phyloP scores from a whole-genome alignment of 2,888 invertebrate genomes.

The Portevinia maculata region DNA sequence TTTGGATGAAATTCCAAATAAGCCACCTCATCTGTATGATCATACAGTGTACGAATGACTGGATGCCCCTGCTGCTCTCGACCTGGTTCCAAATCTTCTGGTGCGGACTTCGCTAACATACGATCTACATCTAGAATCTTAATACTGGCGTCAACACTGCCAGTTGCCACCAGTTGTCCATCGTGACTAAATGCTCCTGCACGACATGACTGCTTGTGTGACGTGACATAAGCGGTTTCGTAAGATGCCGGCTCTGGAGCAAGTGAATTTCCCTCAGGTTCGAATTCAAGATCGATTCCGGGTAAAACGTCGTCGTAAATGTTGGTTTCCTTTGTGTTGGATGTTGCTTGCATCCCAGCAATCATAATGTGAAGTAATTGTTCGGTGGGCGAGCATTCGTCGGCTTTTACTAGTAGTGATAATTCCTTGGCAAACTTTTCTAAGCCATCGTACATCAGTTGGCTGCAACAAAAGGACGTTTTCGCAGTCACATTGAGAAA shows the following conservation, averaged over 20 bases:
- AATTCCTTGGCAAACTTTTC: constrained; percentile 95
- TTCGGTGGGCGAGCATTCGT: constrained; percentile 98
- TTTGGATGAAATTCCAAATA: constrained; percentile 98
- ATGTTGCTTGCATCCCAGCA: constrained; percentile 93
- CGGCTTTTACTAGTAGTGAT: constrained; percentile 92
- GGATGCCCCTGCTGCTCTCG: constrained; percentile 97
- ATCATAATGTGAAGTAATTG: constrained; percentile 93
- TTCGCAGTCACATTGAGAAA: background rate
- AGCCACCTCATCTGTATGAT: constrained; percentile 98
- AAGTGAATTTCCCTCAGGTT: constrained; percentile 95
- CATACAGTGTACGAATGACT: constrained; percentile 96
- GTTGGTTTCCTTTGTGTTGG: constrained; percentile 85
- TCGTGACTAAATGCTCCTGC: constrained; percentile 98
- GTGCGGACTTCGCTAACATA: constrained; percentile 99
- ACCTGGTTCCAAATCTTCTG: constrained; percentile 92
- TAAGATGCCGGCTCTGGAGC: constrained; percentile 99
- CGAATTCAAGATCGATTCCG: constrained; percentile 93
- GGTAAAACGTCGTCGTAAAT: constrained; percentile 82
- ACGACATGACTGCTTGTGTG: constrained; percentile 97
- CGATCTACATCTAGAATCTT: constrained; percentile 99
- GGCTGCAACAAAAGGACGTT: constrained; percentile 85
- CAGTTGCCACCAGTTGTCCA: constrained; percentile 98
- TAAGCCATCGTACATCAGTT: constrained; percentile 98
- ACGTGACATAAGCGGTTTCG: constrained; percentile 99
- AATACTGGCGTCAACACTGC: constrained; percentile 98